A percentile compares a stretch with the other conserved stretches of the same genome.
These are phyloP conservation scores for Madoqua kirkii DNA, from an alignment of 2,113 vertebrate genomes.

Conservation along the genomic window DNA sequence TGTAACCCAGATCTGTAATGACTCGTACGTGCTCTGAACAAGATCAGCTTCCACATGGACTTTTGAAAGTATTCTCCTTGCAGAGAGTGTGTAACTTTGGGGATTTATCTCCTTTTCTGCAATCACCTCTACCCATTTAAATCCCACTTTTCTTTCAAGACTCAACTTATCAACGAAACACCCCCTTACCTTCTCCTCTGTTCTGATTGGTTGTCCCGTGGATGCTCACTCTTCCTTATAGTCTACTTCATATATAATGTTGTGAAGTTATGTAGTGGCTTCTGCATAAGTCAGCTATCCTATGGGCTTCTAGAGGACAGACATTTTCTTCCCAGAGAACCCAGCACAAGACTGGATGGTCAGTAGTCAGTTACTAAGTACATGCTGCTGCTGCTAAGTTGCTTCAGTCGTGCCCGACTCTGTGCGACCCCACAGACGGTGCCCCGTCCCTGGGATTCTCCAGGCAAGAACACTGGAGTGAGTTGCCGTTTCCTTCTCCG, in stretches of 20 bases:
- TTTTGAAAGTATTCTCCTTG: neutral
- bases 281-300: neutral
- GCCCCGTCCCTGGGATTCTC: no score
- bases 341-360: neutral
- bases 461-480: no score
- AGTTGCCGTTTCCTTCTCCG: no score
- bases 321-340: neutral
- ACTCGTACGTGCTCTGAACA: neutral
- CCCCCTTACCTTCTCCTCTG: neutral
- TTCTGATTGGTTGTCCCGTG: neutral
- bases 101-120: neutral
- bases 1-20: neutral
- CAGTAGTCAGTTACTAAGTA: neutral
- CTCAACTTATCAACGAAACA: neutral
- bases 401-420: no score
- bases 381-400: no score
- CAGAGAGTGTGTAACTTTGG: neutral
- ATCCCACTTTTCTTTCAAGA: neutral
- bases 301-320: neutral
- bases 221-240: neutral
- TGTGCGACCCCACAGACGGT: fast-evolving
- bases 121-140: neutral
- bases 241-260: neutral
- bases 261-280: neutral
- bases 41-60: neutral